phyloP scores from a whole-genome alignment of 2,113 vertebrate species.

The Alexandromys fortis region DNA sequence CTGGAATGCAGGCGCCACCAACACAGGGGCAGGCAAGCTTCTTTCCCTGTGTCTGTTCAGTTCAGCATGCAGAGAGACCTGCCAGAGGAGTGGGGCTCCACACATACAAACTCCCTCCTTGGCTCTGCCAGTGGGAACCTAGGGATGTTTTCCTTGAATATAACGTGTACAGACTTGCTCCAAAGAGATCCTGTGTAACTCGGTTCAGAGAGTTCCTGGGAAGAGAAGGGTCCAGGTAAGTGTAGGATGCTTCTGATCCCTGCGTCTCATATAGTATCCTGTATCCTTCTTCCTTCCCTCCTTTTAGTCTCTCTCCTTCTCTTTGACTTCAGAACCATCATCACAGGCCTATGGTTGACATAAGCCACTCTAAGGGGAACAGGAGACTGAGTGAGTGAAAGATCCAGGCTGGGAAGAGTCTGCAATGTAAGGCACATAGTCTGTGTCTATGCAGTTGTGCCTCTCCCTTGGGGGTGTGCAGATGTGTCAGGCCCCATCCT shows the following conservation, averaged over 20 bases:
- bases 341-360: conserved; percentile 50
- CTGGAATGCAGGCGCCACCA: background rate
- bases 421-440: background rate
- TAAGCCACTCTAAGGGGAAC: background rate
- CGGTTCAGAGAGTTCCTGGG: background rate
- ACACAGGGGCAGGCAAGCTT: background rate
- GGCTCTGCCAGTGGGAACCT: background rate
- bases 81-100: background rate
- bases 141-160: background rate
- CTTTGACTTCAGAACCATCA: conserved; percentile 17
- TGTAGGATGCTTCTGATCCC: background rate
- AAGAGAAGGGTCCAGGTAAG: background rate
- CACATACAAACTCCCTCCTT: background rate
- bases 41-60: background rate
- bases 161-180: background rate
- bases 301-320: background rate
- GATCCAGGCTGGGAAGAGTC: background rate
- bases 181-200: conserved; percentile 23
- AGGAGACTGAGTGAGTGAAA: background rate
- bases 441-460: background rate
- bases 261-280: background rate
- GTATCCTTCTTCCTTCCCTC: background rate
- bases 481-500: conserved; percentile 50
- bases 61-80: background rate
- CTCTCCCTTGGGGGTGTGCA: background rate